Evolutionary conservation across 2,888 invertebrate species (phyloP).

Genomic region (Catocala sponsa): DNA sequence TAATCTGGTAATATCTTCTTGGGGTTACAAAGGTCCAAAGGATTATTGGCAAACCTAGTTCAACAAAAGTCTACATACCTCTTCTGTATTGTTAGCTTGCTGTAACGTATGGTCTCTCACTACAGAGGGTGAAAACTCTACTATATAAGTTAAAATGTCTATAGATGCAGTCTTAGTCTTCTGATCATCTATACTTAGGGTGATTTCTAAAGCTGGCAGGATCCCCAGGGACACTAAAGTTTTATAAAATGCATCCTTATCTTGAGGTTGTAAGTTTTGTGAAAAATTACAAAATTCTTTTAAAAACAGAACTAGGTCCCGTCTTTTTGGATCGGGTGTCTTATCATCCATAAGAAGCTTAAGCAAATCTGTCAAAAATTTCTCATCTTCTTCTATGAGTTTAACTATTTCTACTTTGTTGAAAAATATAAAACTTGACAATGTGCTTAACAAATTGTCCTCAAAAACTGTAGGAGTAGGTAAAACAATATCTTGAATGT

Average conservation of each 20-base stretch:
- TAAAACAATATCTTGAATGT: slow-evolving; percentile 99
- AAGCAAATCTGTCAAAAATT: slow-evolving; percentile 98
- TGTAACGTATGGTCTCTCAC: slow-evolving; percentile 98
- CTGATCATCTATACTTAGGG: slow-evolving; percentile 96
- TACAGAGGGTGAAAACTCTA: slow-evolving; percentile 99
- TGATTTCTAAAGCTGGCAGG: slow-evolving; percentile 96
- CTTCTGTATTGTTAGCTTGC: slow-evolving; percentile 96
- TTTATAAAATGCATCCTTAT: slow-evolving; percentile 99
- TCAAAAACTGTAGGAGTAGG: slow-evolving; percentile 99
- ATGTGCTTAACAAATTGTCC: slow-evolving; percentile 98
- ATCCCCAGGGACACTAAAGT: slow-evolving; percentile 96
- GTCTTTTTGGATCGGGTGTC: slow-evolving; percentile 94
- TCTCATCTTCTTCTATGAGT: slow-evolving; percentile 98
- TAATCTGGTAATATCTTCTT: no score
- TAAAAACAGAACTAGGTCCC: slow-evolving; percentile 98
- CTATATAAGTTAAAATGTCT: slow-evolving; percentile 99
- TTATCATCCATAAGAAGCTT: slow-evolving; percentile 96
- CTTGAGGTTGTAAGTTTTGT: slow-evolving; percentile 98
- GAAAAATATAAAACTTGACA: slow-evolving; percentile 99
- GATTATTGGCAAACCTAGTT: no score
- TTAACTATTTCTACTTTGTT: slow-evolving; percentile 99
- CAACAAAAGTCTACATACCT: slow-evolving; percentile 85
- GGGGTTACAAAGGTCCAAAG: no score
- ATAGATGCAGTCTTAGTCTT: slow-evolving; percentile 98
- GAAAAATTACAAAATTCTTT: slow-evolving; percentile 99